phyloP scores from a whole-genome alignment of 2,113 vertebrate species.

The Campylomormyrus numenius region DNA sequence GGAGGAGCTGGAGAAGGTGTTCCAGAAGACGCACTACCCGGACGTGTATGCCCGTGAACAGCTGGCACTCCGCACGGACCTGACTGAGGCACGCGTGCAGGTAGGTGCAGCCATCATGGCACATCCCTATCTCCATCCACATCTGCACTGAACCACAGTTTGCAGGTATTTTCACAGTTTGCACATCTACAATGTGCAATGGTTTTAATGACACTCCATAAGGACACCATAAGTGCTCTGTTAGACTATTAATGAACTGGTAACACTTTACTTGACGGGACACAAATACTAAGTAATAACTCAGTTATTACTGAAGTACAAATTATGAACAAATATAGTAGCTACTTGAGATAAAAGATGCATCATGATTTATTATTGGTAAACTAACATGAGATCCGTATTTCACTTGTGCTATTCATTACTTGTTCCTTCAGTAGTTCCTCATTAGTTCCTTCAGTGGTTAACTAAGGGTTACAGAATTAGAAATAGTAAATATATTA shows the following conservation, averaged over 20 bases:
- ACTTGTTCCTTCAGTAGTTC: not conserved
- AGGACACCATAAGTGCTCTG: not conserved
- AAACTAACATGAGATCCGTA: not conserved
- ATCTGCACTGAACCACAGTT: not conserved
- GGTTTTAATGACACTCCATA: not conserved
- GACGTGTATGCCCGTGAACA: constrained; percentile 96
- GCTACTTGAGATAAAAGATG: not conserved
- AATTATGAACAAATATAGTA: not conserved
- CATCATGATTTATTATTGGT: not conserved
- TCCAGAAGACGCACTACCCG: constrained; percentile 98
- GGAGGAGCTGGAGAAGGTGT: constrained; percentile 97
- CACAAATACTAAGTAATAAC: not conserved
- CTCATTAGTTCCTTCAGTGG: not conserved
- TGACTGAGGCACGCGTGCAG: constrained; percentile 95
- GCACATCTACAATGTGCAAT: not conserved
- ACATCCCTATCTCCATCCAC: not conserved
- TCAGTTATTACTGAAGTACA: not conserved
- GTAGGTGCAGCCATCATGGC: constrained; percentile 46
- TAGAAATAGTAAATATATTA: not conserved
- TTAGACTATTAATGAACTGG: not conserved
- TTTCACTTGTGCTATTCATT: not conserved
- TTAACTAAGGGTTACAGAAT: not conserved
- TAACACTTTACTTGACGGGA: not conserved
- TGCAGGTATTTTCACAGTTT: not conserved
- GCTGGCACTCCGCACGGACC: constrained; percentile 93